A percentile compares a stretch with the other conserved stretches of the same genome.
Evolutionary conservation across 2,888 invertebrate genomes (phyloP).

Genomic region (Cryptocheilus praepositus): DNA sequence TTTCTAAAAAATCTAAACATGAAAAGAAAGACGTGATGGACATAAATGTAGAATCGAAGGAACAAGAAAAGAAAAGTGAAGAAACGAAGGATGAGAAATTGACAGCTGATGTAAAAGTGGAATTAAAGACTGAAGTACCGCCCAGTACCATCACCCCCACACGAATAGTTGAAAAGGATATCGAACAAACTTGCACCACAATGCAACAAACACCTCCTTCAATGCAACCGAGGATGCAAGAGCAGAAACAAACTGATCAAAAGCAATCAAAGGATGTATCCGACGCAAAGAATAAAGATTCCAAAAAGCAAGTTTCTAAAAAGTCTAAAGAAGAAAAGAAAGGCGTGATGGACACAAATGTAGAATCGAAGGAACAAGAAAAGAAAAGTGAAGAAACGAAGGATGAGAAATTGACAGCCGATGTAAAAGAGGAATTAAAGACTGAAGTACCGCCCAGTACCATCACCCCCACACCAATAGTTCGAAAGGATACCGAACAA

Average conservation of each 20-base stretch:
- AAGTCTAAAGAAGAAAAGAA: neutral
- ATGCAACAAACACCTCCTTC: neutral
- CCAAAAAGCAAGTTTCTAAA: neutral
- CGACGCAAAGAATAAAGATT: neutral
- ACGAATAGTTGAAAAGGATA: too few species aligned
- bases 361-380: neutral
- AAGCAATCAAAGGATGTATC: neutral
- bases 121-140: slow-evolving; percentile 17
- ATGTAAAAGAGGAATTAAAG: neutral
- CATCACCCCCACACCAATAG: neutral
- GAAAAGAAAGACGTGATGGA: neutral
- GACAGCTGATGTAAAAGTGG: neutral
- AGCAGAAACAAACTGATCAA: neutral
- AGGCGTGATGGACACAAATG: neutral
- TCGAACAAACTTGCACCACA: neutral
- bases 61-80: neutral
- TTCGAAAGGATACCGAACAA: neutral
- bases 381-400: neutral
- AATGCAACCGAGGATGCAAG: neutral
- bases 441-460: slow-evolving; percentile 32
- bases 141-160: slow-evolving; percentile 22
- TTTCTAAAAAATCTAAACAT: neutral
- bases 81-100: neutral
- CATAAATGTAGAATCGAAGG: neutral
- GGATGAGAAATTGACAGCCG: neutral